phyloP scores from a whole-genome alignment of 2,113 vertebrate genomes.

The Saimiri boliviensis region DNA sequence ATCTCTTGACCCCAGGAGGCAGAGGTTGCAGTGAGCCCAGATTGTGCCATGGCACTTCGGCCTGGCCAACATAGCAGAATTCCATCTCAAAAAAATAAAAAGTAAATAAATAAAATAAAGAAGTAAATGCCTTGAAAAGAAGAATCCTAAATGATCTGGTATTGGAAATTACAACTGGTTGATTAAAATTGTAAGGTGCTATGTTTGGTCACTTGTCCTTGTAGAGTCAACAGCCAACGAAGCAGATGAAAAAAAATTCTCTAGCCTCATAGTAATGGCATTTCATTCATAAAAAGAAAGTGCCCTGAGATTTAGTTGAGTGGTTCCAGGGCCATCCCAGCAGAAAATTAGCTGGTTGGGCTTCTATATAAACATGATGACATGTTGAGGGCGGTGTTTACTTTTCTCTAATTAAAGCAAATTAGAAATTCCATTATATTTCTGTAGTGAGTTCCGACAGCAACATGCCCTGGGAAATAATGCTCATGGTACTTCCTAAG shows the following conservation, averaged over 20 bases:
- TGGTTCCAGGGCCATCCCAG: conserved; percentile 64
- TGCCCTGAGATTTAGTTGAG: conserved; percentile 61
- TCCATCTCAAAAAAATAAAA: no score
- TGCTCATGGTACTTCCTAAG: not conserved
- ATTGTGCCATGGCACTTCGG: no score
- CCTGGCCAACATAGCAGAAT: no score
- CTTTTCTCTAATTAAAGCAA: conserved; percentile 76
- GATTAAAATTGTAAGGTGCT: conserved; percentile 37
- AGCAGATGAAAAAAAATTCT: not conserved
- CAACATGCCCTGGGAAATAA: conserved; percentile 41
- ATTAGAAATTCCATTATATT: conserved; percentile 65
- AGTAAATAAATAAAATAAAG: no score
- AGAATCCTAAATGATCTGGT: not conserved
- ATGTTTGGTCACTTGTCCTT: conserved; percentile 57
- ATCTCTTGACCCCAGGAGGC: no score
- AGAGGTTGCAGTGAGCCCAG: no score
- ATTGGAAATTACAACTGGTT: conserved; percentile 9
- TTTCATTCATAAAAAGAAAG: conserved; percentile 79
- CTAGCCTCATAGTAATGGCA: conserved; percentile 64
- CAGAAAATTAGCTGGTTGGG: conserved; percentile 68
- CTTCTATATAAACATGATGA: conserved; percentile 75
- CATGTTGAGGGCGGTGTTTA: conserved; percentile 58
- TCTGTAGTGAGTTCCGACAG: conserved; percentile 43
- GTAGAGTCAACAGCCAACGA: conserved; percentile 34
- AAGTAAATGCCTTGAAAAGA: not conserved